Conservation (phyloP, 2,888 invertebrate species). For the Dryadula phaetusa region DNA sequence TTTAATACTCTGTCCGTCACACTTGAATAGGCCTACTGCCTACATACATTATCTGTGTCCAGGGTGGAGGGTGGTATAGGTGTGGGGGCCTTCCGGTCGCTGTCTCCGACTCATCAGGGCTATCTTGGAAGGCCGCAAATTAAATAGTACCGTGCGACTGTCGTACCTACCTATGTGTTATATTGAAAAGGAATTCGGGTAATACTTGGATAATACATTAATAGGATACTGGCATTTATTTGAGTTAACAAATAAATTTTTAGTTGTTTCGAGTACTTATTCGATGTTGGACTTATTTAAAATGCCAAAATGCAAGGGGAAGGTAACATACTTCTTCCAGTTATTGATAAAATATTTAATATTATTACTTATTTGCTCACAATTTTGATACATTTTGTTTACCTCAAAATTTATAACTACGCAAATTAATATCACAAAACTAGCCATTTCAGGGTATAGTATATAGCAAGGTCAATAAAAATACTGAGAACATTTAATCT, state of each 20-base stretch:
- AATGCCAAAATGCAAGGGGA: no score
- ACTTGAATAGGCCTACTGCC: slow-evolving; percentile 68
- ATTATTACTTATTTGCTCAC: no score
- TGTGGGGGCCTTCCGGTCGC: slow-evolving; percentile 71
- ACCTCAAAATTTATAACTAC: no score
- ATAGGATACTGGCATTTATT: slow-evolving; percentile 1
- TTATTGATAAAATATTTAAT: no score
- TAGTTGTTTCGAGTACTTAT: background rate
- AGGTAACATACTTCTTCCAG: no score
- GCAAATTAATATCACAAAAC: no score
- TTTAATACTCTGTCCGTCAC: slow-evolving; percentile 53
- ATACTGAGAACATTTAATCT: no score
- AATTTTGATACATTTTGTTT: no score
- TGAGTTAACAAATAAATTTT: background rate
- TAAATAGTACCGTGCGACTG: slow-evolving; percentile 71
- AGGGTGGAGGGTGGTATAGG: slow-evolving; percentile 51
- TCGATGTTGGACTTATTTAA: no score
- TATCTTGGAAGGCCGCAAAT: slow-evolving; percentile 80
- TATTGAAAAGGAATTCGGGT: slow-evolving; percentile 15
- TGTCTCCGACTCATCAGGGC: slow-evolving; percentile 81
- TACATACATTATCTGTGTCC: slow-evolving; percentile 61
- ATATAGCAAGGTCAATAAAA: no score
- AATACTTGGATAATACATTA: slow-evolving; percentile 6
- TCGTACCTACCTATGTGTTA: slow-evolving; percentile 46
- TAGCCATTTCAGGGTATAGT: no score